phyloP scores from a whole-genome alignment of 2,113 vertebrate genomes.

The Tamias sibiricus region DNA sequence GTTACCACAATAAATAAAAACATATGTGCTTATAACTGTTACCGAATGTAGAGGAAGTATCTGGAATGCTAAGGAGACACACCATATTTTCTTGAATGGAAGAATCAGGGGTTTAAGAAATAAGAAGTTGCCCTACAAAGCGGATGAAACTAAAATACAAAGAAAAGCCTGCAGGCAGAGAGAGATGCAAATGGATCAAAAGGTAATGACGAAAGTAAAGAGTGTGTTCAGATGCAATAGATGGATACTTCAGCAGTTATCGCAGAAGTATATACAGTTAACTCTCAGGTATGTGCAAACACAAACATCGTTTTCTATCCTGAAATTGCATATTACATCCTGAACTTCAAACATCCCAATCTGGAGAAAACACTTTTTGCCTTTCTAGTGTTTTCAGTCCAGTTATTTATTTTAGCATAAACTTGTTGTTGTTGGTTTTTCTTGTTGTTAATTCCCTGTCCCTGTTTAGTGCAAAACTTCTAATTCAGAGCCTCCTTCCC shows the following conservation, averaged over 20 bases:
- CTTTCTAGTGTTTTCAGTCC: not conserved
- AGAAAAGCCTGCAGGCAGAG: not conserved
- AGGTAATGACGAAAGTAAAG: not conserved
- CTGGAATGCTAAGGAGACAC: not conserved
- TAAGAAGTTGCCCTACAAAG: not conserved
- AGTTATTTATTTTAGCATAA: too few relatives aligned
- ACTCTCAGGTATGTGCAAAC: not conserved
- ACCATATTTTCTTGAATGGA: not conserved
- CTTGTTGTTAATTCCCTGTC: not conserved
- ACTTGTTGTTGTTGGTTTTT: not conserved
- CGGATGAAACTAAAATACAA: not conserved
- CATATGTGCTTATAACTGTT: not conserved
- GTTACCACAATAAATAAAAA: not conserved
- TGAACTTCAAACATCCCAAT: not conserved
- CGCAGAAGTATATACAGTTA: not conserved
- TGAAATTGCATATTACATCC: not conserved
- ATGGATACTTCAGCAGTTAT: not conserved
- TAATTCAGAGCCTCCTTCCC: not conserved
- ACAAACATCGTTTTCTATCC: not conserved
- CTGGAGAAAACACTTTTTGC: not conserved
- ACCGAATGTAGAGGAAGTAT: not conserved
- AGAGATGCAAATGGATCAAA: not conserved
- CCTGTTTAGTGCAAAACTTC: not conserved
- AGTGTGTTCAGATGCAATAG: not conserved
- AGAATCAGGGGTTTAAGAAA: not conserved